A percentile compares a stretch with the other conserved stretches of the same genome.
These are phyloP conservation scores for Charadrius vociferus DNA, from an alignment of 2,113 vertebrate species.

Conservation along the genomic window DNA sequence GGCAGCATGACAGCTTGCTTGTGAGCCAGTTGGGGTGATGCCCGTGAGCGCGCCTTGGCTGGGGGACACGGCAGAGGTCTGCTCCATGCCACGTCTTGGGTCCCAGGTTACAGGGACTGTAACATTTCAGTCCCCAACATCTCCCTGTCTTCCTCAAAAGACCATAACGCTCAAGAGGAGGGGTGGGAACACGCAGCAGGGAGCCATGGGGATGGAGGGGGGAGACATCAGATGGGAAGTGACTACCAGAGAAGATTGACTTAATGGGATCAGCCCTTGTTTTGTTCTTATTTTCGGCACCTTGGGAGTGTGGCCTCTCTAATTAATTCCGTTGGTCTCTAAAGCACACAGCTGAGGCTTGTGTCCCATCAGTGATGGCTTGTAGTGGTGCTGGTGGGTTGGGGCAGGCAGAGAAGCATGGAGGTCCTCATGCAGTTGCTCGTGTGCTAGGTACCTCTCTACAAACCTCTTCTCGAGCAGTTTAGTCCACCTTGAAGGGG, in stretches of 20 bases:
- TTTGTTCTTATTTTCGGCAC: neutral
- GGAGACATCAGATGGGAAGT: neutral
- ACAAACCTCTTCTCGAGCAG: neutral
- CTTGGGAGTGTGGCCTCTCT: neutral
- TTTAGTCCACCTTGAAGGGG: neutral
- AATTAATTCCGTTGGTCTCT: conserved; percentile 25
- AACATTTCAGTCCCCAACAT: neutral
- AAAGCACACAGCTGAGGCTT: neutral
- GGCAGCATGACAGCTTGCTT: too few species aligned
- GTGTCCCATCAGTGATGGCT: neutral
- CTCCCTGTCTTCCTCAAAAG: neutral
- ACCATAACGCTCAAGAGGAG: too few species aligned
- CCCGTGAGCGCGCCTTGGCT: neutral
- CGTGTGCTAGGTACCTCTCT: neutral
- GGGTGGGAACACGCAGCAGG: fast-evolving
- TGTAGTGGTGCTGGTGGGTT: neutral
- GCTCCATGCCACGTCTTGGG: fast-evolving
- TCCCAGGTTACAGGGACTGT: too few species aligned
- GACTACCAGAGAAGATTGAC: neutral
- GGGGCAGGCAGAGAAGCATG: fast-evolving
- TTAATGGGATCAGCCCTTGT: conserved; percentile 11
- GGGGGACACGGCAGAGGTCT: neutral
- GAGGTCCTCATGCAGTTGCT: neutral
- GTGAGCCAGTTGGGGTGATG: neutral
- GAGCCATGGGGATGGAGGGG: neutral